Conservation (phyloP, 1,140 invertebrate genomes). For the Orius insidiosus region DNA sequence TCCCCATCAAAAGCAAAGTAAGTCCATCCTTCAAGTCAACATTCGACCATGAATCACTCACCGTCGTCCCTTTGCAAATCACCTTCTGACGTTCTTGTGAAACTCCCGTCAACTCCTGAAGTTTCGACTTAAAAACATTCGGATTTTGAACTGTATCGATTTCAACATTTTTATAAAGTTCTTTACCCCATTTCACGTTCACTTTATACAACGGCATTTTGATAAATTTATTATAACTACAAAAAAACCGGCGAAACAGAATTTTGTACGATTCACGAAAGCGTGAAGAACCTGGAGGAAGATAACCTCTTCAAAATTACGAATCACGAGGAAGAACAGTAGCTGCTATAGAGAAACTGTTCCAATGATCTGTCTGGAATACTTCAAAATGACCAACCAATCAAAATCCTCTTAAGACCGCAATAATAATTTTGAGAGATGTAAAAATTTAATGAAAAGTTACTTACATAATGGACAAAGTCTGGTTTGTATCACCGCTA, state of each 20-base stretch:
- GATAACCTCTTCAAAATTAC: no score
- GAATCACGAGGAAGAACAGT: no score
- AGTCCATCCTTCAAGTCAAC: background rate
- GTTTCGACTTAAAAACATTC: slow-evolving; percentile 86
- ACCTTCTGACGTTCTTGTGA: slow-evolving; percentile 93
- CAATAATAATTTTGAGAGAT: slow-evolving; percentile 1
- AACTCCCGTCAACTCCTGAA: slow-evolving; percentile 92
- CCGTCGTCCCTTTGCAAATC: slow-evolving; percentile 86
- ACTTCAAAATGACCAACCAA: no score
- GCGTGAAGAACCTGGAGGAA: no score
- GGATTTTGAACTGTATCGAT: slow-evolving; percentile 88
- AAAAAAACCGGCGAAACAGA: no score
- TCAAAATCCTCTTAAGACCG: background rate
- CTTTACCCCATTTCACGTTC: slow-evolving; percentile 98
- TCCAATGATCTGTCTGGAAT: no score
- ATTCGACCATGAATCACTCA: slow-evolving; percentile 69
- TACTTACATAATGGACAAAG: slow-evolving; percentile 49
- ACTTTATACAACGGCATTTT: slow-evolving; percentile 36
- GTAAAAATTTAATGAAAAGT: no score
- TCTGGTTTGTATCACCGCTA: slow-evolving; percentile 49
- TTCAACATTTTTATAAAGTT: slow-evolving; percentile 81
- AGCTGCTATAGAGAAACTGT: no score
- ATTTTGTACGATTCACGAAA: no score
- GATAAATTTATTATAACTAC: no score
- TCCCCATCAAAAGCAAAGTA: slow-evolving; percentile 83